phyloP scores from a whole-genome alignment of 2,888 invertebrate species.

The Aquatica leii region DNA sequence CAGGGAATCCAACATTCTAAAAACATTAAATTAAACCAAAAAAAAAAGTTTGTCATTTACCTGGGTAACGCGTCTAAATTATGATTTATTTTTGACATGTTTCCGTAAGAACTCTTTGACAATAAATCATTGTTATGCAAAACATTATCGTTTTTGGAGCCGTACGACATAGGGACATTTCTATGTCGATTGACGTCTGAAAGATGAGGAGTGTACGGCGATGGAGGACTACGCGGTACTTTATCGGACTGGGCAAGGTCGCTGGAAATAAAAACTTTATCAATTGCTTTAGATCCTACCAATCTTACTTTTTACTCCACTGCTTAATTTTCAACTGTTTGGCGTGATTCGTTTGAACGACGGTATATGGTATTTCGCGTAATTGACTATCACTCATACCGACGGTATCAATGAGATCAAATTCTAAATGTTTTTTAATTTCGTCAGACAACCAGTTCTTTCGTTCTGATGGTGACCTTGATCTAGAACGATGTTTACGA shows the following conservation, averaged over 20 bases:
- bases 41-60: constrained; percentile 23
- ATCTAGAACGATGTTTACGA: constrained; percentile 63
- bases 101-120: constrained; percentile 42
- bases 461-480: constrained; percentile 73
- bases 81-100: constrained; percentile 44
- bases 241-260: constrained; percentile 43
- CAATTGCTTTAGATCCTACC: too few relatives aligned
- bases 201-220: constrained; percentile 58
- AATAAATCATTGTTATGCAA: constrained; percentile 37
- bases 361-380: constrained; percentile 88
- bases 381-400: constrained; percentile 90
- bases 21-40: constrained; percentile 14
- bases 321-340: constrained; percentile 67
- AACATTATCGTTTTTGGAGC: constrained; percentile 41
- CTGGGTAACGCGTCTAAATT: constrained; percentile 46
- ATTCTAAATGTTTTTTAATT: constrained; percentile 86
- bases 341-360: constrained; percentile 77
- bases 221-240: constrained; percentile 59
- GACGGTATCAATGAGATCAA: constrained; percentile 85
- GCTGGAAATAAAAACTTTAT: constrained; percentile 26
- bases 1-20: constrained; percentile 49
- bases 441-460: constrained; percentile 80
- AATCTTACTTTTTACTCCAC: constrained; percentile 47
- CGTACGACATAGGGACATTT: constrained; percentile 40
- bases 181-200: constrained; percentile 45